Percentiles rank a stretch among this genome's conserved stretches.
phyloP scores from a whole-genome alignment of 2,113 vertebrate species.

The Istiophorus platypterus region DNA sequence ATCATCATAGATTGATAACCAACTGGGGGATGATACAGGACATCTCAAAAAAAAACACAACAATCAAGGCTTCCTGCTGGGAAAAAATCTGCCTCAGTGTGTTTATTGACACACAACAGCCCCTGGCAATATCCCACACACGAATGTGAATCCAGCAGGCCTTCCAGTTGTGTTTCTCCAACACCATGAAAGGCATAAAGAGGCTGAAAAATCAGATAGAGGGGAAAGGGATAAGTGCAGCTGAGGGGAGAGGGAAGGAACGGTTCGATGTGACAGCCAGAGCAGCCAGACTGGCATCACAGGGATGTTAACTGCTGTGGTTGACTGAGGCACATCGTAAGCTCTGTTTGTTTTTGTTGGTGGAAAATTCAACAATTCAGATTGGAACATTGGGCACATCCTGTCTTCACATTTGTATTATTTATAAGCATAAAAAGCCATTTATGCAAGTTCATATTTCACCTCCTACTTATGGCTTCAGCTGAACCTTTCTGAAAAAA shows the following conservation, averaged over 20 bases:
- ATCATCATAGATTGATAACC: constrained; percentile 42
- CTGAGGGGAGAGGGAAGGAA: constrained; percentile 26
- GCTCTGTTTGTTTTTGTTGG: constrained; percentile 47
- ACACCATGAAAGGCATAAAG: constrained; percentile 65
- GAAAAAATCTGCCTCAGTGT: constrained; percentile 22
- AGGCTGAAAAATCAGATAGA: constrained; percentile 10
- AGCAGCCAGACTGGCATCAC: constrained; percentile 62
- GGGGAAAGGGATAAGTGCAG: constrained; percentile 32
- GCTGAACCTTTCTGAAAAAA: constrained; percentile 21
- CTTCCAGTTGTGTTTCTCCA: constrained; percentile 38
- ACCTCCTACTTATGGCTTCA: neutral
- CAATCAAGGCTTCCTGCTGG: neutral
- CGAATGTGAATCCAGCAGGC: constrained; percentile 41
- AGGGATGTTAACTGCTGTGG: constrained; percentile 67
- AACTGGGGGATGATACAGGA: constrained; percentile 18
- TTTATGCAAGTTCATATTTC: constrained; percentile 32
- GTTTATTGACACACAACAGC: constrained; percentile 38
- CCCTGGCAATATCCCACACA: constrained; percentile 52
- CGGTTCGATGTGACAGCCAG: constrained; percentile 68
- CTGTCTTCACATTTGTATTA: constrained; percentile 7
- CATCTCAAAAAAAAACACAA: constrained; percentile 19
- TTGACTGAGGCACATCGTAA: constrained; percentile 64
- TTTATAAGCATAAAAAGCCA: constrained; percentile 47
- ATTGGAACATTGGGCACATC: constrained; percentile 33
- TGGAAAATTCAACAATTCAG: constrained; percentile 36